Evolutionary conservation across 2,888 invertebrate species (phyloP).

Genomic region (Drosophila greeni): DNA sequence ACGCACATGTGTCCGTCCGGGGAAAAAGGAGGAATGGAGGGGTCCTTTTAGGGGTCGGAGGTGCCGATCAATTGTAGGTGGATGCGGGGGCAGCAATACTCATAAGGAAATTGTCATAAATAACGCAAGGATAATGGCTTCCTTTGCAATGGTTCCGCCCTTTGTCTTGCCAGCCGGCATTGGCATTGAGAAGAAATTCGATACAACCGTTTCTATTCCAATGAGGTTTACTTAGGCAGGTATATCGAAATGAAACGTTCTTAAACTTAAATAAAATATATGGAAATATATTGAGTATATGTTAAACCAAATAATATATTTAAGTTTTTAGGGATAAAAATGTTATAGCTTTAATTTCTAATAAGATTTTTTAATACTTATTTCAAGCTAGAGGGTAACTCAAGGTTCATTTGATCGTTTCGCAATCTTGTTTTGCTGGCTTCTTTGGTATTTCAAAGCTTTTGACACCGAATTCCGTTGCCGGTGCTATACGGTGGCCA

Average conservation of each 20-base stretch:
- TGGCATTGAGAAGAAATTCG: not conserved
- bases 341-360: not conserved
- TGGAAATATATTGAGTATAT: too few species aligned
- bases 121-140: conserved; percentile 54
- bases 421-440: conserved; percentile 30
- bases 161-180: conserved; percentile 1
- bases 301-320: too few species aligned
- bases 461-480: conserved; percentile 60
- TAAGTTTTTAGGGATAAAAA: too few species aligned
- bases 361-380: too few species aligned
- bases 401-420: not conserved
- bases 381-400: conserved; percentile 42
- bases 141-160: conserved; percentile 20
- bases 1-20: conserved; percentile 28
- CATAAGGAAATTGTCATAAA: conserved; percentile 57
- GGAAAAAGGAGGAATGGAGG: conserved; percentile 4
- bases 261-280: too few species aligned
- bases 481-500: conserved; percentile 33
- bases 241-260: too few species aligned
- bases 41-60: conserved; percentile 11
- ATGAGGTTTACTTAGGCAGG: not conserved
- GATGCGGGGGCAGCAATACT: conserved; percentile 25
- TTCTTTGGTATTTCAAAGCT: conserved; percentile 51
- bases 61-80: conserved; percentile 39
- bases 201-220: conserved; percentile 1